A percentile compares a stretch with the other conserved stretches of the same genome.
Evolutionary conservation across 2,797 vertebrate genomes (phyloP).

Genomic region (Sternotherus odoratus): DNA sequence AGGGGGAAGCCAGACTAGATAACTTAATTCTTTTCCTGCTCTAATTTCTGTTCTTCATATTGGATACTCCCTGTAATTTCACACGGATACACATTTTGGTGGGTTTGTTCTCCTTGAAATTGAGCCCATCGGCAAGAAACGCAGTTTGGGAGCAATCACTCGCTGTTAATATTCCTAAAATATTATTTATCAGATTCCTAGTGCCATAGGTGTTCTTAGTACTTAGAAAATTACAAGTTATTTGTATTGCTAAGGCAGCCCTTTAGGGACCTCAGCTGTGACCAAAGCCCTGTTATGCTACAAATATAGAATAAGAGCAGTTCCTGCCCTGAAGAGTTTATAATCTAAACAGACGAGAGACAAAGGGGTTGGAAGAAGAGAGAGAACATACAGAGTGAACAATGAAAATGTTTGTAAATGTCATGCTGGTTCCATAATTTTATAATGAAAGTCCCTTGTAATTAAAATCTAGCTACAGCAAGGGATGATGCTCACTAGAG

Average conservation of each 20-base stretch:
- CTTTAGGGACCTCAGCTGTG: background rate
- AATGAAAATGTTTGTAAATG: background rate
- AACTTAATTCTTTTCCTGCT: background rate
- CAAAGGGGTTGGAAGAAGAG: background rate
- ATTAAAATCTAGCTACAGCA: background rate
- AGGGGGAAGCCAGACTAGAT: background rate
- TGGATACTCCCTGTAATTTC: background rate
- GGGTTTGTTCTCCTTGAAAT: background rate
- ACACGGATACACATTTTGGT: background rate
- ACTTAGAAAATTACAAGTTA: background rate
- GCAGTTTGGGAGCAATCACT: rapidly evolving
- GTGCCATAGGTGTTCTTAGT: background rate
- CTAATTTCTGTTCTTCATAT: background rate
- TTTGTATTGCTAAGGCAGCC: background rate
- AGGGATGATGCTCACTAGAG: background rate
- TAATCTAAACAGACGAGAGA: background rate
- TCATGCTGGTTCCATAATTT: background rate
- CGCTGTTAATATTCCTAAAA: background rate
- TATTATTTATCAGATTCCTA: background rate
- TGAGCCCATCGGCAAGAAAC: background rate
- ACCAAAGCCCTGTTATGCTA: background rate
- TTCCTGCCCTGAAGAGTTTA: background rate
- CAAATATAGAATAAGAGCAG: background rate
- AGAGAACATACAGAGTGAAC: rapidly evolving
- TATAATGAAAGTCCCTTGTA: background rate